These are phyloP conservation scores for Muscicapa adusta DNA, from an alignment of 2,113 vertebrate species.

Conservation along the genomic window DNA sequence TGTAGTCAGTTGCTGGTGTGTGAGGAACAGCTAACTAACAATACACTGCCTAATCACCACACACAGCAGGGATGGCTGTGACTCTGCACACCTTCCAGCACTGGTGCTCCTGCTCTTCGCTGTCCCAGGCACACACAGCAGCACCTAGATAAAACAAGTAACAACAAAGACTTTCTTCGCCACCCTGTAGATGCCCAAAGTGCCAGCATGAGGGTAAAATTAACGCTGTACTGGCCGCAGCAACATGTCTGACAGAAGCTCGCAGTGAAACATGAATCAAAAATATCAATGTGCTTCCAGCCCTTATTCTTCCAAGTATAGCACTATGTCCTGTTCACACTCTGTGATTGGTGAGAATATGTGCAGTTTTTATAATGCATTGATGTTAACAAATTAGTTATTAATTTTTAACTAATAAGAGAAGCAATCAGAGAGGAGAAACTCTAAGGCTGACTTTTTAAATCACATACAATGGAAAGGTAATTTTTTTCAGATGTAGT, in stretches of 20 bases:
- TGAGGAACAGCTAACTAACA: conserved; percentile 77
- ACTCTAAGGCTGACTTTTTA: background rate
- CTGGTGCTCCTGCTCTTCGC: background rate
- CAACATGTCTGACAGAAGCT: background rate
- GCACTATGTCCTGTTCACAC: background rate
- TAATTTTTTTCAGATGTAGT: background rate
- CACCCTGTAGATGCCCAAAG: background rate
- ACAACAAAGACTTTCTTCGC: background rate
- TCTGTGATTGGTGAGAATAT: background rate
- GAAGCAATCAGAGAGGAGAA: background rate
- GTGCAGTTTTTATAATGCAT: background rate
- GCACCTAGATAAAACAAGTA: background rate
- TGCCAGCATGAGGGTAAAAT: background rate
- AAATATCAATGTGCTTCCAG: background rate
- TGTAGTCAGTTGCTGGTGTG: conserved; percentile 66
- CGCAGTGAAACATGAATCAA: background rate
- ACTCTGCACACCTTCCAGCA: background rate
- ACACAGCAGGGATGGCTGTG: background rate
- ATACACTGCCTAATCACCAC: conserved; percentile 79
- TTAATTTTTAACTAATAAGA: background rate
- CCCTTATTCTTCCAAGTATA: background rate
- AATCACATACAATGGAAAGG: background rate
- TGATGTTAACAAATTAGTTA: background rate
- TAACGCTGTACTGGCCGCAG: background rate
- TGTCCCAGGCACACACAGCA: background rate